These are phyloP conservation scores for Tridacna gigas DNA, from an alignment of 2,888 invertebrate genomes.

Conservation along the genomic window DNA sequence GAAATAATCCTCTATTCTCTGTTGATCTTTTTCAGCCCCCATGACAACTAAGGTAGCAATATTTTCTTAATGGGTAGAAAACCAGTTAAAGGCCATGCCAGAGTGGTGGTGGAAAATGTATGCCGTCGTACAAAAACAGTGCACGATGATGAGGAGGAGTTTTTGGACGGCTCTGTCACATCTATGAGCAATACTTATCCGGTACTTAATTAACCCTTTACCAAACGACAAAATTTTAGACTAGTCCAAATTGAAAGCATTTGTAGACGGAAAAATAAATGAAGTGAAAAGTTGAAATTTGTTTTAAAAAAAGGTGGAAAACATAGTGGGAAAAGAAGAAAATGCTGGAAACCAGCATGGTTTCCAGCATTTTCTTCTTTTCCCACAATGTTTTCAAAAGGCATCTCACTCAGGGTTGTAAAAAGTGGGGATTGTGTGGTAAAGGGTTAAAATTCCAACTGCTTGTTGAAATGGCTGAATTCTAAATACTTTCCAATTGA, in stretches of 20 bases:
- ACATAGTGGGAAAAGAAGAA: slow-evolving; percentile 7
- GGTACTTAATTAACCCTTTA: slow-evolving; percentile 21
- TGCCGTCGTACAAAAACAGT: background rate
- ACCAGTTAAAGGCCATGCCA: slow-evolving; percentile 33
- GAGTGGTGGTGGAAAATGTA: slow-evolving; percentile 42
- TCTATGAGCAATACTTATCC: slow-evolving; percentile 50
- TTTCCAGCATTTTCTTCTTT: too few relatives aligned
- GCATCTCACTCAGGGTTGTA: too few relatives aligned
- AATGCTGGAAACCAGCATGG: background rate
- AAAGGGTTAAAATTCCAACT: too few relatives aligned
- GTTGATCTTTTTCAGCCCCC: background rate
- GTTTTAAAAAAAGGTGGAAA: background rate
- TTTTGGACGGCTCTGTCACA: slow-evolving; percentile 35
- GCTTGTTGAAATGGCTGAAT: too few relatives aligned
- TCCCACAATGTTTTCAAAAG: too few relatives aligned
- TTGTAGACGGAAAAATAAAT: background rate
- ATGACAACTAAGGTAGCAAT: too few relatives aligned
- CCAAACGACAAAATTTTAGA: background rate
- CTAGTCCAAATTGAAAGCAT: background rate
- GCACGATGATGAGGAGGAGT: slow-evolving; percentile 18
- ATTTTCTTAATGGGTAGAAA: background rate
- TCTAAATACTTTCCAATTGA: too few relatives aligned
- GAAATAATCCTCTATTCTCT: background rate
- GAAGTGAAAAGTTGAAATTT: background rate
- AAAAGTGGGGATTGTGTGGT: too few relatives aligned